Percentiles rank a stretch among this genome's conserved stretches.
Evolutionary conservation across 2,888 invertebrate genomes (phyloP).

Genomic region (Empis stercorea): DNA sequence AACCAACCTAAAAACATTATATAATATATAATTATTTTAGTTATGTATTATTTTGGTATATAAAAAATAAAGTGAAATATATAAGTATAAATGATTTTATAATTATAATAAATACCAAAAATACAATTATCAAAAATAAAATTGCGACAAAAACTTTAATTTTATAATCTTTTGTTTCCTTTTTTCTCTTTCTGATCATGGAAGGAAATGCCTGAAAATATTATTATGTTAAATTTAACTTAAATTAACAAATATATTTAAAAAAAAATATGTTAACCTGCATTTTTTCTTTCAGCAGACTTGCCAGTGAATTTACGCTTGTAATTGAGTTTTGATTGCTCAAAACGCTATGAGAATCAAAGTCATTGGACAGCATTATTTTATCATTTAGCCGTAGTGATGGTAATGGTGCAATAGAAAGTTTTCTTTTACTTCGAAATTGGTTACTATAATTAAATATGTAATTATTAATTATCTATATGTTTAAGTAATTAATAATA

Average conservation of each 20-base stretch:
- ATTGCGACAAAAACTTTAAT: constrained; percentile 68
- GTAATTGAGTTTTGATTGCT: constrained; percentile 56
- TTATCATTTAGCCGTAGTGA: constrained; percentile 41
- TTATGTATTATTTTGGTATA: no score
- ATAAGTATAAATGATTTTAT: no score
- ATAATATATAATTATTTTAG: no score
- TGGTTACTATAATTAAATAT: constrained; percentile 43
- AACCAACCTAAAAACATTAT: constrained; percentile 43
- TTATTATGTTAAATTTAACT: not conserved
- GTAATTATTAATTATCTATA: no score
- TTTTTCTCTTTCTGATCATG: constrained; percentile 54
- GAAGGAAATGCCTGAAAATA: constrained; percentile 54
- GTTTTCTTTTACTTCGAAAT: constrained; percentile 48
- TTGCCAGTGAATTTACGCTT: constrained; percentile 72
- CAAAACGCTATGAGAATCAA: constrained; percentile 34
- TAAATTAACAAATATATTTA: no score
- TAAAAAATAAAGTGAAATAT: not conserved
- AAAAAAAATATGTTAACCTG: no score
- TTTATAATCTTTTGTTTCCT: constrained; percentile 60
- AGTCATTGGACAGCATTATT: constrained; percentile 42
- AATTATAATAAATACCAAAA: constrained; percentile 38
- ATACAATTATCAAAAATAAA: constrained; percentile 66
- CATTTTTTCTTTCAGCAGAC: constrained; percentile 67
- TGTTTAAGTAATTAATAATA: no score
- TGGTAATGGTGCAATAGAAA: constrained; percentile 48